Percentiles rank a stretch among this genome's conserved stretches.
Conservation (phyloP, 2,113 vertebrate genomes). For the Cottus gobio region DNA sequence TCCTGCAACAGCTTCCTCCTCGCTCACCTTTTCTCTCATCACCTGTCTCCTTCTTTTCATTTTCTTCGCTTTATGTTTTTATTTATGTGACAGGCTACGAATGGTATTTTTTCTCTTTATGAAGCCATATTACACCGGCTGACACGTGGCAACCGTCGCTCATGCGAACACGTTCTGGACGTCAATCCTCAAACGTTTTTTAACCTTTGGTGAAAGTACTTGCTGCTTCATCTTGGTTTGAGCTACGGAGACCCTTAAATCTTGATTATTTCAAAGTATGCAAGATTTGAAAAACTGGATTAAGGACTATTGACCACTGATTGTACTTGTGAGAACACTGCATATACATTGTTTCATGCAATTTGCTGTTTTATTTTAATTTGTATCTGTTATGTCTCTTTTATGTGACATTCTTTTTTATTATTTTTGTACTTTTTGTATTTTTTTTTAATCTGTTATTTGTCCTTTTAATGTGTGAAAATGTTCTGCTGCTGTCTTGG, state of each 20-base stretch:
- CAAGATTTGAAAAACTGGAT: not conserved
- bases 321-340: not conserved
- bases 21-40: slow-evolving; percentile 21
- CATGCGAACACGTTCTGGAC: too few species aligned
- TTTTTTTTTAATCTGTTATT: not conserved
- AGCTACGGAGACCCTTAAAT: too few species aligned
- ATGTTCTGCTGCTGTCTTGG: too few species aligned
- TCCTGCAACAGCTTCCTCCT: not conserved
- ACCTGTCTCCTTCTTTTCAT: slow-evolving; percentile 1
- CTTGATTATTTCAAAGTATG: too few species aligned
- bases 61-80: slow-evolving; percentile 17
- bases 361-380: not conserved
- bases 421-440: not conserved
- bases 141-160: not conserved
- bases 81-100: not conserved
- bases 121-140: not conserved
- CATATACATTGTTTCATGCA: not conserved
- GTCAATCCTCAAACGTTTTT: too few species aligned
- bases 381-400: too few species aligned
- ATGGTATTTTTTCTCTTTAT: not conserved
- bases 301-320: not conserved
- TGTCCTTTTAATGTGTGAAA: not conserved
- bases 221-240: too few species aligned
- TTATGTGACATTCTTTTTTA: too few species aligned
- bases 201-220: too few species aligned